Conservation (phyloP, 1,140 invertebrate genomes). For the Carposina sasakii region DNA sequence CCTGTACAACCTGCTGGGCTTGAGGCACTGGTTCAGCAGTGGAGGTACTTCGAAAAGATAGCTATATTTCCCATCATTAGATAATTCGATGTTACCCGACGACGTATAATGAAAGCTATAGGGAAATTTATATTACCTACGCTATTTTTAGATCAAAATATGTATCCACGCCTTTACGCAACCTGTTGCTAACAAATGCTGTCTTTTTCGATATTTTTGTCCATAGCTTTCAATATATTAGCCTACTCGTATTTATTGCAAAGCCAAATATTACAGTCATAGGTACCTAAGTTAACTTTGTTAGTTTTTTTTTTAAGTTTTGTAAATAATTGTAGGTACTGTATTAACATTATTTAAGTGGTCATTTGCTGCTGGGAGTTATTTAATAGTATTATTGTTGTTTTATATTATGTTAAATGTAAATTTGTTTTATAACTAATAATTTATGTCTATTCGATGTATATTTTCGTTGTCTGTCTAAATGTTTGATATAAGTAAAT, state of each 20-base stretch:
- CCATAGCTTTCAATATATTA: conserved; percentile 69
- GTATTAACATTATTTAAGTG: conserved; percentile 48
- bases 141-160: too few relatives aligned
- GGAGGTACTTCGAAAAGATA: conserved; percentile 65
- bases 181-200: too few relatives aligned
- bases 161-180: too few relatives aligned
- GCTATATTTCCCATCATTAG: conserved; percentile 33
- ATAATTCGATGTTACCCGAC: conserved; percentile 68
- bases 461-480: conserved; percentile 45
- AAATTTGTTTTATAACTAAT: conserved; percentile 46
- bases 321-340: conserved; percentile 65
- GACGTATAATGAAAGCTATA: conserved; percentile 68
- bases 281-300: conserved; percentile 50
- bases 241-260: conserved; percentile 69
- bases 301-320: conserved; percentile 64
- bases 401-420: conserved; percentile 64
- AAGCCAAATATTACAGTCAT: conserved; percentile 72
- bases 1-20: conserved; percentile 57
- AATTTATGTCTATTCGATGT: conserved; percentile 64
- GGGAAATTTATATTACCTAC: conserved; percentile 24
- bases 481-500: conserved; percentile 31
- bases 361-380: conserved; percentile 51
- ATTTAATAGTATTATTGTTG: conserved; percentile 67
- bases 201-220: conserved; percentile 29
- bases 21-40: conserved; percentile 64